Base-by-base conservation (phyloP, 2,113 vertebrate species). In the Gnathonemus longibarbis region DNA sequence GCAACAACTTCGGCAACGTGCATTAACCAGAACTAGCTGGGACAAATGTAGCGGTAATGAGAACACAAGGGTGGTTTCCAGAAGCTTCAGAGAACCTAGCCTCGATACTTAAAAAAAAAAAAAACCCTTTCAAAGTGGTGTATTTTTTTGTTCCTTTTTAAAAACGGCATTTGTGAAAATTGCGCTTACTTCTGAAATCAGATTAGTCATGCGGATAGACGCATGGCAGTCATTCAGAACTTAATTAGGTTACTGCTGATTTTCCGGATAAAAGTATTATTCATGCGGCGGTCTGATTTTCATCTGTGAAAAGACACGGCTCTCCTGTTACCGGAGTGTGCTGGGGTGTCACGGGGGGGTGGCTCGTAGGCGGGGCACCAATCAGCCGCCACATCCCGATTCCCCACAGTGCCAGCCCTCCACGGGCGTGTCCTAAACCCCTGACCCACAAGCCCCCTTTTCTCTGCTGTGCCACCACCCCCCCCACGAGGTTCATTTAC, bases 221-320 rank as follows among this genome's bases (percentile, higher is more conserved):
- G 50, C 39, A 58, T 88, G 31, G 87, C 87, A 56, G 11, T 88
- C 50, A 88, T 88, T 88, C 87, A 74, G 53, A 87, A 90, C 45
- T 48, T 90, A 86, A 90, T 85, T 49, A 48, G 42, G 84, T 90
- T 90, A 90, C 24, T 70, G 45, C 45, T 58, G 46, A 87, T 87
- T 58, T 90, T 45, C 49, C 39, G 77, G 74, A 58, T 24, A 89
- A 52, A 35, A 46, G 46, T 87, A 31, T 49, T 52, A 52, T 52
- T 50, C 84, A 87, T 49, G n/a, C 49, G 10, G 84, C 46, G 45
- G 83, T 45, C 83, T 48, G 39, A 48, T 84, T 45, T 84, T 84
- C 74, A 46, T 84, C 48, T 31, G 46, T 87, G 84, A 50, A 52
- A 49, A 87, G 49, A 31, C 42, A 52, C 24, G 50, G 45, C 42